Base-by-base conservation (phyloP, 2,888 invertebrate species). In the Nesidiocoris tenuis region DNA sequence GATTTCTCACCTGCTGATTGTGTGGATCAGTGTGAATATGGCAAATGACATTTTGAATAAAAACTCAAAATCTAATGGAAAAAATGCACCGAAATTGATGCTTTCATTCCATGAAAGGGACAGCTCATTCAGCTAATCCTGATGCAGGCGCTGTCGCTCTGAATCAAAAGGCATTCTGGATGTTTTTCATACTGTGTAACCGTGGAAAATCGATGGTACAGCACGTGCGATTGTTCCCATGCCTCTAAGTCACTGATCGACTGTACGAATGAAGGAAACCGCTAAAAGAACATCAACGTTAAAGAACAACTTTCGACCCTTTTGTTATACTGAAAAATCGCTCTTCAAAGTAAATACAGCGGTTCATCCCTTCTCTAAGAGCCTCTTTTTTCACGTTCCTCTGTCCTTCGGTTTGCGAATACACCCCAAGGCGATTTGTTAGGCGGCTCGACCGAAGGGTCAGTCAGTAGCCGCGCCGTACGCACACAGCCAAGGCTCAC, bases 271-370 rank as follows among this genome's bases (percentile, higher is more conserved):
- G 39, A 12, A 39, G 39, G 39, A 39, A 39, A 39, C 39, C 39
- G 39, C 39, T 39, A 12, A 12, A 39, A 39, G 39, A 39, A 39
- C 39, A 7, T 3, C 39, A n/a, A n/a, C 39, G 39, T 39, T 39
- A 67, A 67, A 67, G 67, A 54, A 17, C 56, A n/a, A n/a, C 59
- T 18, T 57, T 16, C 2, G 24, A 18, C 39, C 21, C 72, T 25
- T 72, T 72, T 72, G 72, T 72, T 72, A 63, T 72, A 61, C 61
- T 72, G 72, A 72, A 72, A 72, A 72, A 72, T 72, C 63, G 56
- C 61, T 72, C 72, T 72, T 72, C 72, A 72, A 72, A 72, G 72
- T 72, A 72, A 72, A 72, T 72, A 72, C 72, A 61, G 59, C 59
- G 39, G 39, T 39, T 39, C 39, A 39, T 39, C 24, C 24, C 59